These are phyloP conservation scores for Xiphorhynchus elegans DNA, from an alignment of 2,113 vertebrate species.

Conservation along the genomic window DNA sequence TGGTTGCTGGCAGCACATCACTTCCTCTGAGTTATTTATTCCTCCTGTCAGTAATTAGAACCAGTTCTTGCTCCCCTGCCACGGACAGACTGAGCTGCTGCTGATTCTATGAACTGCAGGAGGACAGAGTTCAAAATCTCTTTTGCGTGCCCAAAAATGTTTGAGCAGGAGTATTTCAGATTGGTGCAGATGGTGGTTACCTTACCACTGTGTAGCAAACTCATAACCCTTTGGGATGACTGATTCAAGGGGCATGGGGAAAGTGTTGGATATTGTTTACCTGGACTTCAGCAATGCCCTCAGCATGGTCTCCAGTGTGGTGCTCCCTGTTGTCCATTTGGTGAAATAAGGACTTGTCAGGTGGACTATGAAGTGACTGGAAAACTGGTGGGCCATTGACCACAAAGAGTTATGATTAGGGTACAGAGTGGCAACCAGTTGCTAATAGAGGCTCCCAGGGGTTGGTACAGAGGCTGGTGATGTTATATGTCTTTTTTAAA, in stretches of 20 bases:
- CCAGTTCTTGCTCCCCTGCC: not conserved
- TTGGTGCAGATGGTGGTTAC: not conserved
- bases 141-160: not conserved
- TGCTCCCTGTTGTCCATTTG: not conserved
- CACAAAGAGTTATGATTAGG: not conserved
- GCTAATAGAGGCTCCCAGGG: not conserved
- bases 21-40: constrained; percentile 53
- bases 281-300: not conserved
- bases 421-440: not conserved
- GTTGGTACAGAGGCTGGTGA: not conserved
- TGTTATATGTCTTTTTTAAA: not conserved
- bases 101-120: not conserved
- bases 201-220: rapidly evolving
- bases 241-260: not conserved
- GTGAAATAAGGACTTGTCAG: rapidly evolving
- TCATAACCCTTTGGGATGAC: rapidly evolving
- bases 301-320: not conserved
- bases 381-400: not conserved
- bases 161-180: not conserved
- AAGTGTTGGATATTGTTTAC: not conserved
- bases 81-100: not conserved
- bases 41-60: constrained; percentile 38
- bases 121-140: not conserved
- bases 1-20: constrained; percentile 34
- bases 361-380: not conserved